phyloP scores from a whole-genome alignment of 2,113 vertebrate genomes.

The Sus scrofa region T2T-Sscrofa CM000826.6:116201001-116201500 shows the following conservation, averaged over 20 bases:
- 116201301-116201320: not conserved
- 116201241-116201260: not conserved
- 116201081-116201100: not conserved
- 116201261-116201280: not conserved
- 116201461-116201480: not conserved
- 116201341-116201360: not conserved
- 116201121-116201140: not conserved
- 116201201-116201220: not conserved
- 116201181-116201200: not conserved
- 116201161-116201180: slow-evolving; percentile 17
- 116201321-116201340: not conserved
- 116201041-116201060: not conserved
- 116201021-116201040: not conserved
- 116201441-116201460: not conserved
- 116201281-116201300: not conserved
- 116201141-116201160: not conserved
- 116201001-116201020: slow-evolving; percentile 11
- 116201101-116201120: not conserved
- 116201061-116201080: not conserved
- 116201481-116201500: not conserved
- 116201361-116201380: not conserved
- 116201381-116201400: slow-evolving; percentile 9
- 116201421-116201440: not conserved
- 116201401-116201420: not conserved
- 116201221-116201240: not conserved